Evolutionary conservation across 2,888 invertebrate genomes (phyloP), one percentile per base, ranked within the genome.

Genomic region (Disparrhopalites patrizii): DNA sequence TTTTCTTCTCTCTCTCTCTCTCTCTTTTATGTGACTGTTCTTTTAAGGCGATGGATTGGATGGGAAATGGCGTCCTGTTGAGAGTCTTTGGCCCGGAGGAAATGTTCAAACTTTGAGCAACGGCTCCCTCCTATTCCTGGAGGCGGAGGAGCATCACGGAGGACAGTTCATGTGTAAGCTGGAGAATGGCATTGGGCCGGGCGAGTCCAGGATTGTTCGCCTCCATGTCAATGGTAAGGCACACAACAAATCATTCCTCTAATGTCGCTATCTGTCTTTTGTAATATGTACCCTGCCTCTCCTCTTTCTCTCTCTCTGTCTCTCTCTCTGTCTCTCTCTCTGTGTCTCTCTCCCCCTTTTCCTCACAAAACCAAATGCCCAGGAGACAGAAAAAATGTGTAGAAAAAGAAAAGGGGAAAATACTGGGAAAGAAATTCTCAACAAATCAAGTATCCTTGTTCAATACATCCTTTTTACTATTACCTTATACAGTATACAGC

Each of bases 161-260:
- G 72, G 72, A 8, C 63, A 69, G 51, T 72, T 69, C 60, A 72
- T 72, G 71, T 74, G 73, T 36, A 68, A 62, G 23, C 25, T 74
- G 27, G 69, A 68, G 28, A 74, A 74, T 63, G 72, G 72, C 18
- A 72, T 74, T 38, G 73, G 73, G 8, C 67, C 71, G 3, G 73
- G 71, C 51, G 55, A 66, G 28, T 66, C 68, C 23, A 74, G 72
- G 68, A 62, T 67, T 51, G 69, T 74, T 51, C 66, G 65, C 27
- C 70, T 74, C 57, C 61, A 67, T 58, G 73, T 74, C 28, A 69
- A 69, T 28, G 72, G 73, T 74, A 68, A 65, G 50, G 13, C 15
- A 40, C 18, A 63, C 20, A 51, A 52, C 15, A 13, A 60, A n/a
- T 57, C n/a, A 7, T n/a, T n/a, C n/a, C n/a, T n/a, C n/a, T n/a